These are phyloP conservation scores for Nasonia oneida DNA, from an alignment of 2,888 invertebrate species.

Conservation along the genomic window DNA sequence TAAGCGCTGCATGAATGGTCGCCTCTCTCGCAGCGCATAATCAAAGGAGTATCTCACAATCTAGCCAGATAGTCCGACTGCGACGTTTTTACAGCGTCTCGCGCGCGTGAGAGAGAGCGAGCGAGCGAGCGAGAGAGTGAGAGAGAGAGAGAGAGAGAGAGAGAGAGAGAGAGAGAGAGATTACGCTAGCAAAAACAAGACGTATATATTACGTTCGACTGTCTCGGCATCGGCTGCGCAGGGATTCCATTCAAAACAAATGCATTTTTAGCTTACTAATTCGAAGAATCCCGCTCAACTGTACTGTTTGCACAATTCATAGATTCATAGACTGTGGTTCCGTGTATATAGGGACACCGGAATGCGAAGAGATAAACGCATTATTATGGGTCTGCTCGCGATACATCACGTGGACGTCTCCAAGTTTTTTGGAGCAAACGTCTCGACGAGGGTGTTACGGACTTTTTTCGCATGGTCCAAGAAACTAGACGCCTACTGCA, in stretches of 20 bases:
- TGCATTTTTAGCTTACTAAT: not conserved
- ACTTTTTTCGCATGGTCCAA: not conserved
- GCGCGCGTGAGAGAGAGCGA: no score
- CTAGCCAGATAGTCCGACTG: constrained; percentile 11
- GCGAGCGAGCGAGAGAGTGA: no score
- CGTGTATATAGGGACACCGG: not conserved
- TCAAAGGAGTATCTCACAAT: constrained; percentile 33
- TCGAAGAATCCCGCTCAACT: not conserved
- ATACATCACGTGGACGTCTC: not conserved
- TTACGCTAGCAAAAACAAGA: not conserved
- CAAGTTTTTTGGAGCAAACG: not conserved
- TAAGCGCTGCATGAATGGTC: constrained; percentile 25
- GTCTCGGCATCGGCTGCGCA: not conserved
- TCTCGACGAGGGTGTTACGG: no score
- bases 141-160: no score
- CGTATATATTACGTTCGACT: not conserved
- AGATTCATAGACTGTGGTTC: not conserved
- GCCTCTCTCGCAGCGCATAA: not conserved
- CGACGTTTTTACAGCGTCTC: not conserved
- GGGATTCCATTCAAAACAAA: not conserved
- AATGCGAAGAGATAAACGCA: not conserved
- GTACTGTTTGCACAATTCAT: not conserved
- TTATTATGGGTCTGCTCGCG: not conserved
- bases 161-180: no score
- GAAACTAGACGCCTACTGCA: not conserved